These are phyloP conservation scores for Molorchus minor DNA, from an alignment of 2,888 invertebrate species.

Conservation along the genomic window DNA sequence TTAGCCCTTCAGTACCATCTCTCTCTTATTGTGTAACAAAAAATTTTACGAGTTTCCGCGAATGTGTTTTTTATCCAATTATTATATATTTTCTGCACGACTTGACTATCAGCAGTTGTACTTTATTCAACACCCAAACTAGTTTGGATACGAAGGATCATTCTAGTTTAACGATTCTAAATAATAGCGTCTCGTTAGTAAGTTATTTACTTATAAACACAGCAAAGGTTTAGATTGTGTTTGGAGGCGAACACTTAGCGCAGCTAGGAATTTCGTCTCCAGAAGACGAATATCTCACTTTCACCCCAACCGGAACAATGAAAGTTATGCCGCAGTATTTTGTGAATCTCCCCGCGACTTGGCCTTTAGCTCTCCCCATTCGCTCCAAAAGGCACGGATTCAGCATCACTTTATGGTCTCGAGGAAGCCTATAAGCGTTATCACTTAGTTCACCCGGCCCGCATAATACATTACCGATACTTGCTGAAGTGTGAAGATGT, in stretches of 20 bases:
- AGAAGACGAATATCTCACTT: conserved; percentile 58
- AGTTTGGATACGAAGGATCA: no score
- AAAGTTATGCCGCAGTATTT: conserved; percentile 60
- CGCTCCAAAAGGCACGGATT: conserved; percentile 55
- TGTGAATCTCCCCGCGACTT: conserved; percentile 50
- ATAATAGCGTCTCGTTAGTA: conserved; percentile 22
- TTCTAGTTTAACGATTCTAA: neutral
- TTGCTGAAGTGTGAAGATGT: conserved; percentile 61
- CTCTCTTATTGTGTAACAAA: no score
- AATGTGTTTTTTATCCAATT: no score
- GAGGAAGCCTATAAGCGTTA: conserved; percentile 56
- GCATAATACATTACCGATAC: conserved; percentile 60
- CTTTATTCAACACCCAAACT: no score
- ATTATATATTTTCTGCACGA: no score
- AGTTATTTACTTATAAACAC: conserved; percentile 29
- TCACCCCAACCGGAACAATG: conserved; percentile 58
- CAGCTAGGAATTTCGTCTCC: conserved; percentile 56
- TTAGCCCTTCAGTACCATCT: no score
- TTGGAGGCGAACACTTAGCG: conserved; percentile 42
- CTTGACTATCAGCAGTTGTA: no score
- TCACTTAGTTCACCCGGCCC: conserved; percentile 52
- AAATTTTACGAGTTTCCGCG: no score
- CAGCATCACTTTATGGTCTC: conserved; percentile 55
- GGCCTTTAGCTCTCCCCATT: conserved; percentile 49
- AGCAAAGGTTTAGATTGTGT: conserved; percentile 17